Evolutionary conservation across 2,888 invertebrate species (phyloP).

Genomic region (Cyclophora albipunctata): DNA sequence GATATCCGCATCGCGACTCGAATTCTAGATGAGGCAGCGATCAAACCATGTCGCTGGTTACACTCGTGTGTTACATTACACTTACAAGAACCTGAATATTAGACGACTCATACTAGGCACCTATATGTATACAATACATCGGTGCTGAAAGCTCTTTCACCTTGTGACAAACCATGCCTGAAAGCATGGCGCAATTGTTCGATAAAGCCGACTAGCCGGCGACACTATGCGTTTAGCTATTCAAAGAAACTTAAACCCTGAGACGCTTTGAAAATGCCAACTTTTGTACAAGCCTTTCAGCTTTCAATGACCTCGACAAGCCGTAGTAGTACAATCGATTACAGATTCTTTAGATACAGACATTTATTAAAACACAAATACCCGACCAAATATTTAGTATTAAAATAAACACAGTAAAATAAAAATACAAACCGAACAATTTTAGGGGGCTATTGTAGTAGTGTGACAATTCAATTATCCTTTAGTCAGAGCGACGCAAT

Average conservation of each 20-base stretch:
- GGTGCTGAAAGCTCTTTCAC: constrained; percentile 2
- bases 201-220: constrained; percentile 38
- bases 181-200: constrained; percentile 33
- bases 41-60: constrained; percentile 32
- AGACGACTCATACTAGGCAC: no score
- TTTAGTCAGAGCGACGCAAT: constrained; percentile 53
- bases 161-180: constrained; percentile 13
- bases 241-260: constrained; percentile 39
- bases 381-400: no score
- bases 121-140: neutral
- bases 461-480: constrained; percentile 63
- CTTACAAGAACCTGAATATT: constrained; percentile 9
- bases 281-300: constrained; percentile 36
- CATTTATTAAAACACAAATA: no score
- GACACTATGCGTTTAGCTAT: constrained; percentile 36
- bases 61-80: constrained; percentile 14
- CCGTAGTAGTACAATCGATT: constrained; percentile 16
- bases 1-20: constrained; percentile 61
- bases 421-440: constrained; percentile 23
- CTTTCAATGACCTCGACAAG: constrained; percentile 21
- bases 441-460: constrained; percentile 33
- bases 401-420: constrained; percentile 1
- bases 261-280: constrained; percentile 40
- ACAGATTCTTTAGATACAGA: neutral
- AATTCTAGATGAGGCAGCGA: constrained; percentile 63